phyloP scores from a whole-genome alignment of 2,888 invertebrate species.

The Catocala fraxini region DNA sequence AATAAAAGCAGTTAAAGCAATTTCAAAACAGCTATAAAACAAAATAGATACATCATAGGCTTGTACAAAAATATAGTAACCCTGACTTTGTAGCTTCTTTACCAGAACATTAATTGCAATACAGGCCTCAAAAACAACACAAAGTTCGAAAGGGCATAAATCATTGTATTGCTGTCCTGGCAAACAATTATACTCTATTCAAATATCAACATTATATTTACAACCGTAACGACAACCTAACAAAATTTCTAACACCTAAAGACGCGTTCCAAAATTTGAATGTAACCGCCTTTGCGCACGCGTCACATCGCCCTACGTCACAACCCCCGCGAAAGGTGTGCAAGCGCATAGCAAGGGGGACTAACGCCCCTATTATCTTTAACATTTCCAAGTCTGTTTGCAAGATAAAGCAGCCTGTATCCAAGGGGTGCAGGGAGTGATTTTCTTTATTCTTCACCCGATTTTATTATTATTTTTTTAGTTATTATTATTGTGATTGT shows the following conservation, averaged over 20 bases:
- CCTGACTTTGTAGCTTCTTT: no score
- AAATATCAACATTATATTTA: no score
- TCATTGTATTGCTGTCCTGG: no score
- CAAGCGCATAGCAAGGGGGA: constrained; percentile 65
- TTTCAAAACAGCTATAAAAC: no score
- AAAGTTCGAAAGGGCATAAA: no score
- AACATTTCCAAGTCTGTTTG: constrained; percentile 86
- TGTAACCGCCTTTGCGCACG: constrained; percentile 76
- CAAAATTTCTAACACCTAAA: constrained; percentile 15
- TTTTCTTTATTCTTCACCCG: constrained; percentile 87
- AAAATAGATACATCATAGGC: no score
- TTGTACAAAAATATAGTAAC: no score
- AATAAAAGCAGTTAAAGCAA: no score
- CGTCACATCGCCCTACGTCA: constrained; percentile 62
- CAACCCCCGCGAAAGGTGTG: constrained; percentile 84
- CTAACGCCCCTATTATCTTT: constrained; percentile 86
- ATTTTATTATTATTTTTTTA: constrained; percentile 88
- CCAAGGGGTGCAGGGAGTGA: constrained; percentile 84
- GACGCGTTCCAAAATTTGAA: constrained; percentile 74
- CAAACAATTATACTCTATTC: no score
- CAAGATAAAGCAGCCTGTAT: constrained; percentile 78
- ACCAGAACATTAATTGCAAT: no score
- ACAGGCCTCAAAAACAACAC: no score
- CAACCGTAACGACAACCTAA: background rate
- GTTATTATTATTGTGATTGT: constrained; percentile 87